These are phyloP conservation scores for Cydia strobilella DNA, from an alignment of 1,140 invertebrate genomes.

Conservation along the genomic window DNA sequence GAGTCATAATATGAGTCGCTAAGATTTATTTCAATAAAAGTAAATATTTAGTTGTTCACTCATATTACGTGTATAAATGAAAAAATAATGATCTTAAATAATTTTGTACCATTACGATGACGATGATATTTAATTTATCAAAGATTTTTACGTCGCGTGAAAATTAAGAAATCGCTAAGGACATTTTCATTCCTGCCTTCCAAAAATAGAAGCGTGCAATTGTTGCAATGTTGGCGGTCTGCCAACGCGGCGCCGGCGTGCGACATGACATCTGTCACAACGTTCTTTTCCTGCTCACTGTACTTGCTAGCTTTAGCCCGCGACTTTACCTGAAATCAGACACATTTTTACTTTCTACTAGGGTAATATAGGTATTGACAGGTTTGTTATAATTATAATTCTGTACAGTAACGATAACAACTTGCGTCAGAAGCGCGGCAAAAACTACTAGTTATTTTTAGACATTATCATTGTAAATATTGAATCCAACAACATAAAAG, in stretches of 20 bases:
- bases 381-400: too few relatives aligned
- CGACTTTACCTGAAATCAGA: not conserved
- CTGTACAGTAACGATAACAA: too few relatives aligned
- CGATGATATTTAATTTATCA: not conserved
- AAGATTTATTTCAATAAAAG: not conserved
- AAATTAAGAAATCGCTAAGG: slow-evolving; percentile 10
- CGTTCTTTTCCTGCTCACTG: slow-evolving; percentile 16
- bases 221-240: slow-evolving; percentile 7
- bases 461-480: too few relatives aligned
- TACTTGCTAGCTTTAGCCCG: slow-evolving; percentile 9
- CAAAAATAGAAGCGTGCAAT: slow-evolving; percentile 30
- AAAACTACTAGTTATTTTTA: too few relatives aligned
- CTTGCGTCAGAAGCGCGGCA: too few relatives aligned
- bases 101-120: not conserved
- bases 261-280: slow-evolving; percentile 29
- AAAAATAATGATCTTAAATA: too few relatives aligned
- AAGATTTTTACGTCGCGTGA: not conserved
- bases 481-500: too few relatives aligned
- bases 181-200: slow-evolving; percentile 7
- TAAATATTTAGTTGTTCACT: not conserved
- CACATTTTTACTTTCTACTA: not conserved
- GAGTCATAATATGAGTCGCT: not conserved
- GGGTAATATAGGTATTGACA: too few relatives aligned
- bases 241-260: not conserved
- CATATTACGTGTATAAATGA: not conserved